Evolutionary conservation across 2,113 vertebrate genomes (phyloP).

Genomic region (Heloderma charlesbogerti): DNA sequence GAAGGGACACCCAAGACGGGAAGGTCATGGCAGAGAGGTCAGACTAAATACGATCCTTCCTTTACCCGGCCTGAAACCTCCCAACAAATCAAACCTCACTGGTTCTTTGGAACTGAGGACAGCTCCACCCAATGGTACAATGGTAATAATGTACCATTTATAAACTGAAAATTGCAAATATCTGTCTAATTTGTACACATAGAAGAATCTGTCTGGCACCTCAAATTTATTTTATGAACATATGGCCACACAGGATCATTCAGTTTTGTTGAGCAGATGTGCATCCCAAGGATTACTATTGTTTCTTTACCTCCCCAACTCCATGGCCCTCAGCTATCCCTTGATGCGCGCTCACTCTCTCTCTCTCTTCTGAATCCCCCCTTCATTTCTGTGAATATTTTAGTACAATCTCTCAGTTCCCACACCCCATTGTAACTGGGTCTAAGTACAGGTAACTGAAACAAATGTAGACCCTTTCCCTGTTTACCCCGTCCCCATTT

Average conservation of each 20-base stretch:
- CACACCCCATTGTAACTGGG: background rate
- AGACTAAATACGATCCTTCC: too few species aligned
- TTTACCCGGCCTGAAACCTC: background rate
- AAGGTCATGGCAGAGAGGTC: too few species aligned
- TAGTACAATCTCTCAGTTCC: background rate
- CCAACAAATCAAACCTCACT: background rate
- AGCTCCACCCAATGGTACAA: background rate
- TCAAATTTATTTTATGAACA: background rate
- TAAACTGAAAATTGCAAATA: background rate
- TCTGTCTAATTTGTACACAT: background rate
- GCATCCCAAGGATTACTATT: background rate
- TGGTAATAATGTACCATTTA: background rate
- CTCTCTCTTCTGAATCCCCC: background rate
- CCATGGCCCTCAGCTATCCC: background rate
- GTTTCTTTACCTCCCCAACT: background rate
- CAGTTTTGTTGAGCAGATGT: background rate
- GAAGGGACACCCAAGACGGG: too few species aligned
- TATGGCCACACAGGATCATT: background rate
- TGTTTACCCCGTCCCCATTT: too few species aligned
- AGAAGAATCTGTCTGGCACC: background rate
- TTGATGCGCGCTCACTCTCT: background rate
- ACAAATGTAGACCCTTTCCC: background rate
- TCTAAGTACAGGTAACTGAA: background rate
- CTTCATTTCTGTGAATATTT: background rate
- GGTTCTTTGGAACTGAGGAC: background rate